Base-by-base conservation (phyloP, 2,797 vertebrate genomes). In the Catharus ustulatus region DNA sequence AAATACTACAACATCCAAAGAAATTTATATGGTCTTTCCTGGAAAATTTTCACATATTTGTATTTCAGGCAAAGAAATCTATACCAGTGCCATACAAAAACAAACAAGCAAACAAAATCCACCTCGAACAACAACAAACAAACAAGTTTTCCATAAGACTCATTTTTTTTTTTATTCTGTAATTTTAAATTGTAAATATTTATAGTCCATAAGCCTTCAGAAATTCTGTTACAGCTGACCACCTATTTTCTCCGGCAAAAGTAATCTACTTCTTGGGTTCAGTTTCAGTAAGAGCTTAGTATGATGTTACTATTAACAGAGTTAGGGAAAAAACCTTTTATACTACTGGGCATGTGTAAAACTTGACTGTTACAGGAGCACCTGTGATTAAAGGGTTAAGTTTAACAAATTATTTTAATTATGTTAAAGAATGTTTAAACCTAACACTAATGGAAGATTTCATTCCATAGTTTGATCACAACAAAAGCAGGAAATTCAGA, bases 401-500 rank as follows among this genome's bases (percentile, higher is more conserved):
- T 58, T 74, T 38, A 93, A 74, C 19, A 84, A 92, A 93, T 84
- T 89, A 67, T 88, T 95, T 84, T 84, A 94, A 82, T 82, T 92
- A 58, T 30, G 11, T 29, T 91, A 45, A 79, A 79, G 66, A 84
- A 84, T 48, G 26, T 68, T 90, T 63, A 87, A 87, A 46, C 29
- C 42, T 67, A 73, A 66, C 24, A 86, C 57, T 86, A 90, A 69
- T 40, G 36, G 75, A 87, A 87, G 40, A 89, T 91, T 92, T 88
- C 14, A 90, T 89, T 95, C 32, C 52, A 67, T 18, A 92, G 29
- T 62, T 80, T 45, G 54, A 93, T 85, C 79, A 80, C 57, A 87
- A 68, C 24, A 91, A 95, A 95, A 74, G 64, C 73, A 90, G 90
- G 82, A 96, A 95, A 93, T 85, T 72, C 73, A 79, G 62, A 92